Evolutionary conservation across 2,797 vertebrate species (phyloP).

Genomic region (Margarornis squamiger): DNA sequence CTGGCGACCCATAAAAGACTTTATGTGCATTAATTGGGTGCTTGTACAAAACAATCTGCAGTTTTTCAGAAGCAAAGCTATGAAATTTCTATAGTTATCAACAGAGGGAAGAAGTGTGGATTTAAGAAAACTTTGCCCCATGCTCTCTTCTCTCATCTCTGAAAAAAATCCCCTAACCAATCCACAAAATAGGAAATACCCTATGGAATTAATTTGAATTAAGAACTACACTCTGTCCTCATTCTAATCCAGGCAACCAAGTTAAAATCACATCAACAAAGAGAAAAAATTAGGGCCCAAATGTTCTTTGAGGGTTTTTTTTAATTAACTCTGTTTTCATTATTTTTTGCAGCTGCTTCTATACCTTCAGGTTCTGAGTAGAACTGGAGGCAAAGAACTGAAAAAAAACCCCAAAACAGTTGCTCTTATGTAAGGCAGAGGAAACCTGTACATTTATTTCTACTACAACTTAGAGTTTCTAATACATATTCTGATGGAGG

Average conservation of each 20-base stretch:
- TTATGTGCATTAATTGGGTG: not conserved
- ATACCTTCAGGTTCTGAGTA: constrained; percentile 12
- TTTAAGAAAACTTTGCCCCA: not conserved
- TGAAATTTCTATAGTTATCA: not conserved
- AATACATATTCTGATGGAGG: not conserved
- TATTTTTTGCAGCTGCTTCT: constrained; percentile 24
- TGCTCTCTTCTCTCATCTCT: not conserved
- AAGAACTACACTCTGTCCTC: not conserved
- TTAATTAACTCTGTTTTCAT: constrained; percentile 24
- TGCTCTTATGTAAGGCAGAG: not conserved
- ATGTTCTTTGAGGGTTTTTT: constrained; percentile 18
- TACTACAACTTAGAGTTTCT: not conserved
- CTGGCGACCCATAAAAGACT: not conserved
- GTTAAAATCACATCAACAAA: constrained; percentile 40
- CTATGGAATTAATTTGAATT: constrained; percentile 7
- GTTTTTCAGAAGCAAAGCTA: not conserved
- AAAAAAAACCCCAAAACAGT: not conserved
- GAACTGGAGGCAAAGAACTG: not conserved
- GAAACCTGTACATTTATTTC: fast-evolving
- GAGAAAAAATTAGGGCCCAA: not conserved
- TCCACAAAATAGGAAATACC: not conserved
- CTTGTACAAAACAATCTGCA: not conserved
- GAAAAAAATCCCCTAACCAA: not conserved
- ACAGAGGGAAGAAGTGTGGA: not conserved
- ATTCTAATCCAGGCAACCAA: constrained; percentile 16